These are phyloP conservation scores for Chloroceryle amazona DNA, from an alignment of 2,797 vertebrate species.

Conservation along the genomic window DNA sequence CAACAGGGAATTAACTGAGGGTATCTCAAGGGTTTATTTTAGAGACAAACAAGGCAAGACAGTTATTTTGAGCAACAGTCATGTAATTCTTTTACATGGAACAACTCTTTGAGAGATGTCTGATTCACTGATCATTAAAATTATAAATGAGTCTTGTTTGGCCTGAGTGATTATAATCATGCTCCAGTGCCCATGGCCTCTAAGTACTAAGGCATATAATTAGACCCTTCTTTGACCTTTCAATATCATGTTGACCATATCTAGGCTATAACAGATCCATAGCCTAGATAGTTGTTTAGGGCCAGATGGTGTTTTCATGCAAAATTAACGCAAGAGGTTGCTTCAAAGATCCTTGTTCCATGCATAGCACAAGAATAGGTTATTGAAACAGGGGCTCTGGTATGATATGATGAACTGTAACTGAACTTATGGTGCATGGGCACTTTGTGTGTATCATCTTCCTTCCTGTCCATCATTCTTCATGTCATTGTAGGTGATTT, in stretches of 20 bases:
- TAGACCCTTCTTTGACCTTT: slow-evolving; percentile 82
- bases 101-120: slow-evolving; percentile 75
- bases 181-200: slow-evolving; percentile 73
- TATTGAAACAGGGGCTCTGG: neutral
- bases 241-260: slow-evolving; percentile 76
- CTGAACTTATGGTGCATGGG: neutral
- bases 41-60: slow-evolving; percentile 77
- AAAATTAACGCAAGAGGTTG: slow-evolving; percentile 75
- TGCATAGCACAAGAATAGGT: slow-evolving; percentile 24
- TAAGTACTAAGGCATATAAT: slow-evolving; percentile 79
- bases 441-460: neutral
- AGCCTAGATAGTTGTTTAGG: slow-evolving; percentile 70
- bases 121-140: slow-evolving; percentile 83
- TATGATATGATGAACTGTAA: slow-evolving; percentile 16
- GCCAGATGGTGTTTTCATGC: slow-evolving; percentile 81
- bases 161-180: slow-evolving; percentile 79
- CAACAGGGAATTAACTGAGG: slow-evolving; percentile 57
- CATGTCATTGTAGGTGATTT: neutral
- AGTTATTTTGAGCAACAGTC: slow-evolving; percentile 78
- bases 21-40: slow-evolving; percentile 69
- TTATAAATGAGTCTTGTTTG: slow-evolving; percentile 82
- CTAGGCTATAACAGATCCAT: slow-evolving; percentile 70
- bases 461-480: neutral
- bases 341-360: slow-evolving; percentile 63
- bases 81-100: slow-evolving; percentile 76